Evolutionary conservation across 2,113 vertebrate species (phyloP), one percentile per base, ranked within the genome.

Genomic region (Cololabis saira): DNA sequence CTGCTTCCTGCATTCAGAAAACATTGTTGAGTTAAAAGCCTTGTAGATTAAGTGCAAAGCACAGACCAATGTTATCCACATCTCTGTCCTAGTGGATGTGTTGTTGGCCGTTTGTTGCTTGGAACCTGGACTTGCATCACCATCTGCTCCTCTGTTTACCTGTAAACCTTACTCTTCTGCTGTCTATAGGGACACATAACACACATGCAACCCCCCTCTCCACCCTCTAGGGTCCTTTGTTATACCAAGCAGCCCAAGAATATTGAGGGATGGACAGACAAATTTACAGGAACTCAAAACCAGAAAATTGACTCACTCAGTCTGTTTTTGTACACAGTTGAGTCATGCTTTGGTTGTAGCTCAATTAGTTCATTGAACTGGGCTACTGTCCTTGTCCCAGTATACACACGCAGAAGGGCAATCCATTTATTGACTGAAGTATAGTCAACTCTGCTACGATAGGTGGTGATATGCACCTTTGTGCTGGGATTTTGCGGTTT

Each of bases 201-300:
- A 74, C 74, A 71, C 70, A 62, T 76, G 71, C 75, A 67, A 50
- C 73, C 45, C 47, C 71, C 78, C 50, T 45, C 22, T 15, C 30
- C 24, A 49, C 41, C 18, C 64, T 50, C 53, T 27, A 51, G 37
- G 18, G 19, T 58, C 33, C 59, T 82, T 89, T 87, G 85, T 91
- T 89, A 83, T 87, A 77, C 67, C 81, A 82, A 76, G 78, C 83
- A 80, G 68, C 67, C 77, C 59, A 40, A 80, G 85, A 64, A 74
- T 78, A 88, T 84, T 78, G 55, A 65, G 88, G 90, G 87, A 91
- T 71, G 65, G 84, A 74, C 73, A 74, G 85, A 89, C 87, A 84
- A 74, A 63, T 87, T 91, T 88, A 74, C 72, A 74, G 78, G 78
- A 83, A 76, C 86, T 88, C 87, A 86, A 85, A 87, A 84, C 80